Evolutionary conservation across 2,888 invertebrate genomes (phyloP), one percentile per base, ranked within the genome.

Genomic region (Euzetes globulus): DNA sequence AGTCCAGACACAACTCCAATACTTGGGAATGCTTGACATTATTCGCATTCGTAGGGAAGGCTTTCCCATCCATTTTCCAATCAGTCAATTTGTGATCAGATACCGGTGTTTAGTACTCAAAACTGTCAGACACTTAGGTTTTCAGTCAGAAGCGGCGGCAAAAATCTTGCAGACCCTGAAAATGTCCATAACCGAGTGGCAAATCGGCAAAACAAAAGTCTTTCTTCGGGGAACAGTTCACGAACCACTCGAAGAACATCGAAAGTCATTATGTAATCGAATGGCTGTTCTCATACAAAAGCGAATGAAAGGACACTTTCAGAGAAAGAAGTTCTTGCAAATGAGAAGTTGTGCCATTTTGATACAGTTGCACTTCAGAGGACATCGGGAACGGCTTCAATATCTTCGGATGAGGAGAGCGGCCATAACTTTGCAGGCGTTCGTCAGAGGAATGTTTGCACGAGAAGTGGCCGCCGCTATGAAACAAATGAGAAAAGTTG

Each of bases 11-110:
- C 94, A 94, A 83, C 85, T 94, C 71, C 88, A 89, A 80, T 94
- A 94, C 84, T 86, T 94, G 77, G 94, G 94, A 76, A 94, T 94
- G 92, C 86, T 93, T 82, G 94, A 94, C 83, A 94, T 94, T 78
- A 94, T 94, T 79, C 86, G 92, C 77, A 94, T 94, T 78, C 85
- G 94, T 6, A 89, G 91, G 80, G 93, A 94, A 82, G 94, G 94
- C 4, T 94, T 89, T 83, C 94, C 94, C 0, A 88, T 93, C 78
- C 94, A 94, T 81, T 86, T 92, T 83, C 86, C 88, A 33, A 89
- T 91, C 81, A 86, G 87, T 73, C 89, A 90, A 79, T 94, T 94
- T 83, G 85, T 89, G 37, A 84, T 86, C 75, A 86, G 91, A 72
- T 94, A 92, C 82, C 87, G 89, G 77, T 93, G 93, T 81, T 85